Percentiles rank a stretch among this genome's conserved stretches.
phyloP scores from a whole-genome alignment of 2,888 invertebrate species.

The Drosophila kambysellisi region DNA sequence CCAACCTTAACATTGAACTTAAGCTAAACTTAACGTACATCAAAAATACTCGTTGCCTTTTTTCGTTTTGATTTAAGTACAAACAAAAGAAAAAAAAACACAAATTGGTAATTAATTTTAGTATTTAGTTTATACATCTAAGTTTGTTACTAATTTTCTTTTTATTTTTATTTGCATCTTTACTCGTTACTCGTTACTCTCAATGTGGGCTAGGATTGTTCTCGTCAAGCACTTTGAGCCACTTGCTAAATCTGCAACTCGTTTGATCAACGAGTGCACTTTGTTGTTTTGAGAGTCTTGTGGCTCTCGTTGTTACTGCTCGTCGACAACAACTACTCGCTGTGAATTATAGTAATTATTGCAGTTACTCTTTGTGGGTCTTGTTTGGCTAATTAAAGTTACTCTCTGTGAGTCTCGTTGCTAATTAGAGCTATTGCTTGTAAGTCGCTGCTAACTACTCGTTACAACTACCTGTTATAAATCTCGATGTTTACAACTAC shows the following conservation, averaged over 20 bases:
- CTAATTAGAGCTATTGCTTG: not conserved
- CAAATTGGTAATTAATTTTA: conserved; percentile 68
- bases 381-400: not conserved
- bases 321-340: not conserved
- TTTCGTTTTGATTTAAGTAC: conserved; percentile 48
- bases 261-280: not conserved
- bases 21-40: conserved; percentile 58
- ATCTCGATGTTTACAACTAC: not conserved
- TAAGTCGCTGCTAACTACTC: not conserved
- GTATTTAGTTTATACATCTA: conserved; percentile 48
- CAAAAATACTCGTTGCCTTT: conserved; percentile 39
- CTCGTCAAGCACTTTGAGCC: conserved; percentile 16
- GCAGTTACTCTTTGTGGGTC: not conserved
- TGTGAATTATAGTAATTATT: not conserved
- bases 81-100: conserved; percentile 20
- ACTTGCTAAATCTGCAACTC: not conserved
- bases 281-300: not conserved
- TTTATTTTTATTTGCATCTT: conserved; percentile 19
- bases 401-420: not conserved
- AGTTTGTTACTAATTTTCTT: conserved; percentile 66
- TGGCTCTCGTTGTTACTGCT: not conserved
- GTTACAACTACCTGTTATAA: not conserved
- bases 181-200: conserved; percentile 32
- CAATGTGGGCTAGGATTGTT: conserved; percentile 21
- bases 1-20: conserved; percentile 41